Conservation (phyloP, 1,140 invertebrate species). For the Dendroctonus valens region DNA sequence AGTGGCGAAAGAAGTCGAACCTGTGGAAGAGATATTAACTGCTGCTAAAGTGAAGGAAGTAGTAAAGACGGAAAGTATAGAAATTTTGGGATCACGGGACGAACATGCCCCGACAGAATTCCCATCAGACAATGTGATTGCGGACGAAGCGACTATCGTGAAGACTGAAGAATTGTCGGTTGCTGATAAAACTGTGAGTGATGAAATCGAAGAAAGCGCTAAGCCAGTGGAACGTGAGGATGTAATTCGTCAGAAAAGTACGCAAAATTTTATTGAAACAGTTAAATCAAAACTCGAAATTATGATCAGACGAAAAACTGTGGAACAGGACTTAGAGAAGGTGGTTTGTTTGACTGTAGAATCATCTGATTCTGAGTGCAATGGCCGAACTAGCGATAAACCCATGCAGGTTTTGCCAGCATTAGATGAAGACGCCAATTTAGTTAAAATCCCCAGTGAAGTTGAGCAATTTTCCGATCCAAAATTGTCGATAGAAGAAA, state of each 20-base stretch:
- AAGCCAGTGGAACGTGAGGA: too few relatives aligned
- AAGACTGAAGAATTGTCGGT: too few relatives aligned
- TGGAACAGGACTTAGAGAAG: conserved; percentile 30
- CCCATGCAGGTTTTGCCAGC: not conserved
- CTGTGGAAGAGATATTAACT: too few relatives aligned
- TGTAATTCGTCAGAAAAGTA: too few relatives aligned
- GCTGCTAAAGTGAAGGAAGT: too few relatives aligned
- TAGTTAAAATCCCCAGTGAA: conserved; percentile 19
- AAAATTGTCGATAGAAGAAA: not conserved
- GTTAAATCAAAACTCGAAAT: conserved; percentile 2
- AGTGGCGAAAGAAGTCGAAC: not conserved
- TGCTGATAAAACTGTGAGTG: too few relatives aligned
- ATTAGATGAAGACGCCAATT: conserved; percentile 10
- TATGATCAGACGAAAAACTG: conserved; percentile 26
- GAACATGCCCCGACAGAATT: not conserved
- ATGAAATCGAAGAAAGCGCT: too few relatives aligned
- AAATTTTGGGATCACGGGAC: not conserved
- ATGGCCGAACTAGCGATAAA: not conserved
- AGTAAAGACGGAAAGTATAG: not conserved
- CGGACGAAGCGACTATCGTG: too few relatives aligned
- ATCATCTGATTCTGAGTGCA: conserved; percentile 23
- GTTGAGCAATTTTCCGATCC: conserved; percentile 4
- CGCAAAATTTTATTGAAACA: too few relatives aligned
- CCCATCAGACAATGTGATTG: too few relatives aligned
- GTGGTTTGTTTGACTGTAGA: conserved; percentile 32